phyloP scores from a whole-genome alignment of 1,140 invertebrate genomes.

The Dreissena polymorpha region DNA sequence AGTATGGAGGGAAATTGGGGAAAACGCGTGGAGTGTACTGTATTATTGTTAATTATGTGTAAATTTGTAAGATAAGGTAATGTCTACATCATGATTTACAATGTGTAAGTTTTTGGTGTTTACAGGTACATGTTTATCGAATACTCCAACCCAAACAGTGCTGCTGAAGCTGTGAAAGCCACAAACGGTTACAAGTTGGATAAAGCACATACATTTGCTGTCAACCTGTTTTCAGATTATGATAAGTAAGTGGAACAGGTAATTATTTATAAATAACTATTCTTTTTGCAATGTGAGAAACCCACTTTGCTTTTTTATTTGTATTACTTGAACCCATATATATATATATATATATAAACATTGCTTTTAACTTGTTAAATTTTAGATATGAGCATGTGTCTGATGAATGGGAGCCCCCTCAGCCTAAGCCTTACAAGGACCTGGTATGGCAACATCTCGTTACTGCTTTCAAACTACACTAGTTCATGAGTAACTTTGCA shows the following conservation, averaged over 20 bases:
- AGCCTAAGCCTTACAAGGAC: constrained; percentile 90
- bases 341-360: too few relatives aligned
- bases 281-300: too few relatives aligned
- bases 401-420: constrained; percentile 94
- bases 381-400: constrained; percentile 93
- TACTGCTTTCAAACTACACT: too few relatives aligned
- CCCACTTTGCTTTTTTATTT: too few relatives aligned
- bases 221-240: constrained; percentile 98
- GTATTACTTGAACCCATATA: too few relatives aligned
- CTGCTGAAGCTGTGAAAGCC: constrained; percentile 91
- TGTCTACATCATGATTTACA: too few relatives aligned
- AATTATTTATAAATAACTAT: too few relatives aligned
- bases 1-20: too few relatives aligned
- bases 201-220: constrained; percentile 96
- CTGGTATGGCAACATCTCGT: constrained; percentile 74
- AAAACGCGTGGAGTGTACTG: too few relatives aligned
- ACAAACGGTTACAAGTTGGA: constrained; percentile 97
- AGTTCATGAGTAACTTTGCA: too few relatives aligned
- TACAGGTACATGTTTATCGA: constrained; percentile 93
- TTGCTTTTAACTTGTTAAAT: not conserved
- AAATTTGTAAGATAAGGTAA: too few relatives aligned
- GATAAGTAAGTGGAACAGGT: constrained; percentile 86
- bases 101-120: constrained; percentile 25
- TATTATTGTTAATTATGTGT: too few relatives aligned
- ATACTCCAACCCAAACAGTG: constrained; percentile 90